Evolutionary conservation across 2,797 vertebrate species (phyloP).

Genomic region (Pipistrellus kuhlii): DNA sequence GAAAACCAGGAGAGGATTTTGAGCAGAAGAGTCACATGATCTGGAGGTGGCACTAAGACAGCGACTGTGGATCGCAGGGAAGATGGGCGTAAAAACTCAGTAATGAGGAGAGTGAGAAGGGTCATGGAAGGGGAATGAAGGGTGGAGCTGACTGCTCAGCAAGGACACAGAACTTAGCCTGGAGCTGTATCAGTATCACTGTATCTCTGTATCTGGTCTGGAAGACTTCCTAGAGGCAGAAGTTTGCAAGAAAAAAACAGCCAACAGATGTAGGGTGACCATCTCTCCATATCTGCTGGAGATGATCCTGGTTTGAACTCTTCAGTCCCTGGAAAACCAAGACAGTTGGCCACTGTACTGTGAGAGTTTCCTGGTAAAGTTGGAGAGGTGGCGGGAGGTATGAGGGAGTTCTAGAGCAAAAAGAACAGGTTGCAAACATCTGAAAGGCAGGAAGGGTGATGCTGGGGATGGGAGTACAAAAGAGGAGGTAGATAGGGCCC

Average conservation of each 20-base stretch:
- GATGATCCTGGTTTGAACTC: not conserved
- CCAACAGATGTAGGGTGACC: not conserved
- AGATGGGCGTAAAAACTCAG: not conserved
- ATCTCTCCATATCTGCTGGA: not conserved
- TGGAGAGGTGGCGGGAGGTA: not conserved
- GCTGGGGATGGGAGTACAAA: too few relatives aligned
- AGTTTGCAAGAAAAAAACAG: not conserved
- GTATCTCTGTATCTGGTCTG: not conserved
- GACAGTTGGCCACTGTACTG: accelerated
- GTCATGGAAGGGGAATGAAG: not conserved
- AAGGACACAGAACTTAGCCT: not conserved
- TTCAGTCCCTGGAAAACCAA: not conserved
- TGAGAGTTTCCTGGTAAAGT: not conserved
- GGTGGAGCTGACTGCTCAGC: not conserved
- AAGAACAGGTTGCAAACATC: not conserved
- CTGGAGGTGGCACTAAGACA: not conserved
- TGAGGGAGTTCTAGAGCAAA: not conserved
- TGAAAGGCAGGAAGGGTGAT: not conserved
- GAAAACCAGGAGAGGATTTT: not conserved
- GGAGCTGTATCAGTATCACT: not conserved
- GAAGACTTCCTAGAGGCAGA: not conserved
- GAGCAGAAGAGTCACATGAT: not conserved
- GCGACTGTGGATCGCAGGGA: not conserved
- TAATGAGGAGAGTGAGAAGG: not conserved
- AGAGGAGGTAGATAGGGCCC: too few relatives aligned